phyloP scores from a whole-genome alignment of 2,113 vertebrate genomes.

The Platichthys stellatus region DNA sequence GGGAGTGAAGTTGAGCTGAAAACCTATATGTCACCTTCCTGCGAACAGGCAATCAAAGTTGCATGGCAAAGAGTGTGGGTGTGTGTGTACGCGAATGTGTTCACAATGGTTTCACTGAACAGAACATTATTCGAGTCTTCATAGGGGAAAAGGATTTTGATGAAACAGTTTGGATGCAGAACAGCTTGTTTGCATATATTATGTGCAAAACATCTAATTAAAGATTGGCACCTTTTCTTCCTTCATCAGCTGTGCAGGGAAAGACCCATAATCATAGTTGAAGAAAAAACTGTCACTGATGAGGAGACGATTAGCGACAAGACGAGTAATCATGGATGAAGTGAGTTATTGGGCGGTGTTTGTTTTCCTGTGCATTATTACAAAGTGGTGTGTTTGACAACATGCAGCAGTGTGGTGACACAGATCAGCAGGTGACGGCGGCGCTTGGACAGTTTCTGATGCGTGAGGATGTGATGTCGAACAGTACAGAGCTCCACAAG shows the following conservation, averaged over 20 bases:
- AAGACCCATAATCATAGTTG: slow-evolving; percentile 32
- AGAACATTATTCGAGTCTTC: slow-evolving; percentile 10
- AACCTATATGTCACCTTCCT: slow-evolving; percentile 46
- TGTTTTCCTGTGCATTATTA: slow-evolving; percentile 9
- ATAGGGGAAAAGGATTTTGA: slow-evolving; percentile 42
- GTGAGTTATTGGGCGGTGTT: neutral
- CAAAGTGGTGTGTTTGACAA: neutral
- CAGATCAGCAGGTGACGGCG: neutral
- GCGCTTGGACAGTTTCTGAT: neutral
- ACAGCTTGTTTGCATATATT: slow-evolving; percentile 64
- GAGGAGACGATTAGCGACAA: slow-evolving; percentile 24
- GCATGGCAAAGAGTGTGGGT: slow-evolving; percentile 8
- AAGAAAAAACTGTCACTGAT: slow-evolving; percentile 9
- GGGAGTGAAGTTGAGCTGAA: slow-evolving; percentile 24
- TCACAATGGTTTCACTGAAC: slow-evolving; percentile 19
- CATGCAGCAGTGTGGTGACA: neutral
- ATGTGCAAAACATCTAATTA: slow-evolving; percentile 63
- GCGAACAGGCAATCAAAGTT: slow-evolving; percentile 27
- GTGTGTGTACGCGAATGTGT: neutral
- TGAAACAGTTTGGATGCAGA: slow-evolving; percentile 37
- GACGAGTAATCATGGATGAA: neutral
- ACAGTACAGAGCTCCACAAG: slow-evolving; percentile 1
- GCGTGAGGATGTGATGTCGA: neutral
- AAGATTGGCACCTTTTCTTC: slow-evolving; percentile 47
- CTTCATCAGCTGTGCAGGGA: slow-evolving; percentile 31